Evolutionary conservation across 2,888 invertebrate species (phyloP), one percentile per base, ranked within the genome.

Genomic region (Drosophila subsilvestris): DNA sequence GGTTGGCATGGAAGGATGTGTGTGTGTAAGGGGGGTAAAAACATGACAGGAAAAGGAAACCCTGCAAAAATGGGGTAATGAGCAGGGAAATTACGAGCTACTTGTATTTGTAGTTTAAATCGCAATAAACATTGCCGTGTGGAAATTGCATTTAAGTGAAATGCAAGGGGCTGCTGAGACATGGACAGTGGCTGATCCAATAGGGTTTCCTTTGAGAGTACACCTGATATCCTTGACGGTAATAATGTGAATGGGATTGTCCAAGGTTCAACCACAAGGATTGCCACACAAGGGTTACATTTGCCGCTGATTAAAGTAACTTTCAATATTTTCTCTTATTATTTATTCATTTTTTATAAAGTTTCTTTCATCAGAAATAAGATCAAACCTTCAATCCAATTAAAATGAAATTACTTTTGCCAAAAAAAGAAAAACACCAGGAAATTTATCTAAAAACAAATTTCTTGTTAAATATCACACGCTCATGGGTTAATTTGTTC

Each of bases 401-500:
- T 18, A 10, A 2, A 22, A 37, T 20, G 3, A 2, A 37, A n/a
- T 51, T 10, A 32, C 51, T 14, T 49, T n/a, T 5, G 5, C 9
- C 2, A n/a, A 37, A 7, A 2, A 7, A 14, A 14, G 6, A 32
- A 12, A 12, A 12, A 9, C 1, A 27, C 27, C 0, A 27, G 14
- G 5, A 32, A 32, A 32, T 32, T 14, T 32, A 32, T 14, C 12
- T 14, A 12, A 29, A 32, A 42, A n/a, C n/a, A n/a, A 43, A 61
- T 49, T 70, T 69, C 32, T 43, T 49, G 56, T 48, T 70, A 70
- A 43, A 57, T 25, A 25, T 18, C 32, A 37, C 10, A 56, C n/a
- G 10, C 43, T 58, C 65, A 68, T 69, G 67, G 76, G 73, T 87
- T 83, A 82, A 83, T 84, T 85, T 70, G 63, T n/a, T 14, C 37